Evolutionary conservation across 2,797 vertebrate species (phyloP), one percentile per base, ranked within the genome.

Genomic region (Prunella strophiata): DNA sequence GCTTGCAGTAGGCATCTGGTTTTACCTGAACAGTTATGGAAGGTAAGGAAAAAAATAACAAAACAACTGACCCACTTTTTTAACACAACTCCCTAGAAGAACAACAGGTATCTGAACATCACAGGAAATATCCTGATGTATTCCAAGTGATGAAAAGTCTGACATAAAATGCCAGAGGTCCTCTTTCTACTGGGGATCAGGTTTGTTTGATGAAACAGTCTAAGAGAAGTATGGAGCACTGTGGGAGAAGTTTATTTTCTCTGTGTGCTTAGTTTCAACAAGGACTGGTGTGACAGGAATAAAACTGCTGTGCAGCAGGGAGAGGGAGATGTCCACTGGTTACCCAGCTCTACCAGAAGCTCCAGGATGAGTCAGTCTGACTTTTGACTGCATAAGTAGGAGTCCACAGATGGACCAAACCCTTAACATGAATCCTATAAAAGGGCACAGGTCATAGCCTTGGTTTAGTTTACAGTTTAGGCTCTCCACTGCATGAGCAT

Each of bases 1-100:
- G n/a, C 72, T 93, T 8, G 2, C 74, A 81, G 66, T 6, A n/a
- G 68, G 36, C 23, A 26, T 25, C 45, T 47, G 11, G 34, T 82
- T 84, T 86, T 94, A 94, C 65, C 68, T 88, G 52, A 89, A 61
- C n/a, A 65, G 29, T 43, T 91, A 45, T 5, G 15, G 43, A 51
- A 89, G 7, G 29, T 40, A 11, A 11, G 4, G 18, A 40, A 55
- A 48, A 51, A 66, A 43, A 36, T 42, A 11, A 1, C 18, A 63
- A 62, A 88, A 25, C 30, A 72, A 52, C 17, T 45, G 50, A 78
- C 30, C 45, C 51, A 19, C 9, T 34, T 80, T 59, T 81, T 80
- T 3, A 76, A 88, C 21, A 29, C 15, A 76, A 2, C 27, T 89
- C 38, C 54, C 51, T n/a, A 57, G 23, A 59, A 36, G 7, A 58